Evolutionary conservation across 2,888 invertebrate species (phyloP).

Genomic region (Caenorhabditis sulstoni): DNA sequence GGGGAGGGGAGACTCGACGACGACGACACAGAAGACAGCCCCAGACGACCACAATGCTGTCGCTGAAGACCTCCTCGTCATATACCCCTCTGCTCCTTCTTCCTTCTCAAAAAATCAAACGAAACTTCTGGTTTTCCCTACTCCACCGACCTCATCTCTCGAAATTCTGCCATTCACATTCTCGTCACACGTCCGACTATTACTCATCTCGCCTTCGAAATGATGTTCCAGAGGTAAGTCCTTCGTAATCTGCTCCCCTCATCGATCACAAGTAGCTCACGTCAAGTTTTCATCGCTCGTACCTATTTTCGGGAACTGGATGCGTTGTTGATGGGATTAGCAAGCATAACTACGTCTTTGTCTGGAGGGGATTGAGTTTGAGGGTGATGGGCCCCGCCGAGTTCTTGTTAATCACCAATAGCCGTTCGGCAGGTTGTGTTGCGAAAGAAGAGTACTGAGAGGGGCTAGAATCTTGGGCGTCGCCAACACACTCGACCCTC

Average conservation of each 20-base stretch:
- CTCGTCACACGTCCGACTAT: background rate
- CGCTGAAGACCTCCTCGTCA: constrained; percentile 53
- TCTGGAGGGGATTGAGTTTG: background rate
- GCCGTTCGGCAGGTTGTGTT: background rate
- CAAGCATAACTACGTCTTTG: constrained; percentile 22
- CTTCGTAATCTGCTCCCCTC: constrained; percentile 22
- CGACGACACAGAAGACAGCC: constrained; percentile 58
- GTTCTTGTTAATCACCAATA: background rate
- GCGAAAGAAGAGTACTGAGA: background rate
- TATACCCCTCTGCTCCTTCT: constrained; percentile 45
- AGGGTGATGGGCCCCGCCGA: background rate
- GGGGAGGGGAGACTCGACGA: constrained; percentile 60
- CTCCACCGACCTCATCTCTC: background rate
- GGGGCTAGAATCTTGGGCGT: constrained; percentile 31
- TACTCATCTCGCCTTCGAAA: constrained; percentile 20
- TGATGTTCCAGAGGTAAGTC: constrained; percentile 28
- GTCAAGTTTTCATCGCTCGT: constrained; percentile 14
- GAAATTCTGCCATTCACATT: background rate
- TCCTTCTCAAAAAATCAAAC: constrained; percentile 4
- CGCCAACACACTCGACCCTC: constrained; percentile 13
- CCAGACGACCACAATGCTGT: constrained; percentile 59
- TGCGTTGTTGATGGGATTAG: constrained; percentile 43
- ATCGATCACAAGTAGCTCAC: constrained; percentile 32
- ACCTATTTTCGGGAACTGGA: constrained; percentile 34
- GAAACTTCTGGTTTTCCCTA: background rate